Evolutionary conservation across 2,797 vertebrate genomes (phyloP).

Genomic region (Corythornis leucogaster): DNA sequence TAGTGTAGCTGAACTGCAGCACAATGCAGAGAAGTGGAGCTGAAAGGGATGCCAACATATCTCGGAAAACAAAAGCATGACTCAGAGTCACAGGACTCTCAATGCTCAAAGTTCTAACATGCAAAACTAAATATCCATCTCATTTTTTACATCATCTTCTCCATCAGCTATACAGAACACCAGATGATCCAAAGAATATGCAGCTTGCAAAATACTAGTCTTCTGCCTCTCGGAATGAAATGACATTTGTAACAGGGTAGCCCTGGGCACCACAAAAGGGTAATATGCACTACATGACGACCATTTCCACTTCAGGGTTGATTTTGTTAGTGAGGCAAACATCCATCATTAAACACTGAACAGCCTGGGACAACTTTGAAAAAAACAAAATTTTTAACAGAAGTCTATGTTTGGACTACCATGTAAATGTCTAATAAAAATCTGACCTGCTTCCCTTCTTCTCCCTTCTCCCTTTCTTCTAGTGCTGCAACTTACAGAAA

Average conservation of each 20-base stretch:
- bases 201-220: neutral
- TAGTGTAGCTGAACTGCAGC: neutral
- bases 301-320: slow-evolving; percentile 21
- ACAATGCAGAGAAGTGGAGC: neutral
- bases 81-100: neutral
- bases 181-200: slow-evolving; percentile 3
- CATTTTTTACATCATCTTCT: slow-evolving; percentile 16
- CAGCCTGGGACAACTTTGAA: slow-evolving; percentile 12
- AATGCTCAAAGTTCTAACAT: neutral
- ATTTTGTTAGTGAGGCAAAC: slow-evolving; percentile 9
- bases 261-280: neutral
- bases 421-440: neutral
- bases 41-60: neutral
- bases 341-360: slow-evolving; percentile 35
- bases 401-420: slow-evolving; percentile 21
- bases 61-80: neutral
- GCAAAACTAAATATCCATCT: neutral
- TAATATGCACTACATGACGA: neutral
- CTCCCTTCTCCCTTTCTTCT: neutral
- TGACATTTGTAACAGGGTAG: neutral
- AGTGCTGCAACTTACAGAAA: slow-evolving; percentile 37
- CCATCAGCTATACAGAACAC: neutral
- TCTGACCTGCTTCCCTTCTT: neutral
- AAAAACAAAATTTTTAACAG: neutral
- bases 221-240: slow-evolving; percentile 11